Conservation (phyloP, 2,797 vertebrate species). For the Lophotriccus pileatus region DNA sequence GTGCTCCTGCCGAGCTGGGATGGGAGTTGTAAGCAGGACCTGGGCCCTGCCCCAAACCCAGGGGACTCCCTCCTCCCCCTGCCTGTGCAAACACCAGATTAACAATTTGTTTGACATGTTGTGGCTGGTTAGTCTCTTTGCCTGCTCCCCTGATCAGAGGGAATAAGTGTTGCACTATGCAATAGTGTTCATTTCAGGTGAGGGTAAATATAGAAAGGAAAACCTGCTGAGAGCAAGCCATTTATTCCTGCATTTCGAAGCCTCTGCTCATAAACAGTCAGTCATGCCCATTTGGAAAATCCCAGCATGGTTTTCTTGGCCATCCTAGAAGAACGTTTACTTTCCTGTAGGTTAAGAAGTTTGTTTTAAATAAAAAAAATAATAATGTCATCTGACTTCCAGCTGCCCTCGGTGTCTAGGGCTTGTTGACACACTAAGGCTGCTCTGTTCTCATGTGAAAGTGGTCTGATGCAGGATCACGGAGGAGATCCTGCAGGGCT, state of each 20-base stretch:
- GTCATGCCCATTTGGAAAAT: slow-evolving; percentile 67
- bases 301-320: slow-evolving; percentile 54
- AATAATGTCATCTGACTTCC: slow-evolving; percentile 17
- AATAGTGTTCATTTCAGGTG: slow-evolving; percentile 68
- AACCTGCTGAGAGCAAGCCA: slow-evolving; percentile 64
- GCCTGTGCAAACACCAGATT: slow-evolving; percentile 33
- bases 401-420: slow-evolving; percentile 1
- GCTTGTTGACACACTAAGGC: slow-evolving; percentile 38
- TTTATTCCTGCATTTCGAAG: slow-evolving; percentile 53
- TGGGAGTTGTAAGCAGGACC: not conserved
- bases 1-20: not conserved
- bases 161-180: slow-evolving; percentile 43
- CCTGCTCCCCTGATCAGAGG: slow-evolving; percentile 11
- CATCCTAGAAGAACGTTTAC: slow-evolving; percentile 47
- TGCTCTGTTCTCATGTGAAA: not conserved
- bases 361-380: slow-evolving; percentile 43
- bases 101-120: slow-evolving; percentile 57
- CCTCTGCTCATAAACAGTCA: slow-evolving; percentile 62
- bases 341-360: slow-evolving; percentile 60
- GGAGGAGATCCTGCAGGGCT: slow-evolving; percentile 16
- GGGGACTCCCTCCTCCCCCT: slow-evolving; percentile 23
- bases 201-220: slow-evolving; percentile 71
- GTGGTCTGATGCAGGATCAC: not conserved
- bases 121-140: slow-evolving; percentile 1
- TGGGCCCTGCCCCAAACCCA: slow-evolving; percentile 17